A percentile compares a stretch with the other conserved stretches of the same genome.
Evolutionary conservation across 2,113 vertebrate species (phyloP).

Genomic region (Poicephalus gulielmi): DNA sequence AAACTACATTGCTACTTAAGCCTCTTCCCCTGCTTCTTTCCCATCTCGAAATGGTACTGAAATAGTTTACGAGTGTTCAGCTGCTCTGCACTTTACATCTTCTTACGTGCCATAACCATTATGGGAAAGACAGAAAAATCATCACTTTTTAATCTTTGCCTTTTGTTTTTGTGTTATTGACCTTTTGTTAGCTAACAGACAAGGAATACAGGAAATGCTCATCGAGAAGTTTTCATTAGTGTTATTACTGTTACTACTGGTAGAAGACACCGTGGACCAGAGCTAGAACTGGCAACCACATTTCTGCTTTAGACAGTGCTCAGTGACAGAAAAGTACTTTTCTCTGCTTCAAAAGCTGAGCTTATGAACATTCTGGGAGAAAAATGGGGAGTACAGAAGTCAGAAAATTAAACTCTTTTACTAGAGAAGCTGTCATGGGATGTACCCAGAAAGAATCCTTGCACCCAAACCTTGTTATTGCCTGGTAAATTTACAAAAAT

Average conservation of each 20-base stretch:
- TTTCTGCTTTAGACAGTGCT: neutral
- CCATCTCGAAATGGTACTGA: conserved; percentile 26
- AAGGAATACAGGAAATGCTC: rapidly evolving
- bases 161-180: conserved; percentile 17
- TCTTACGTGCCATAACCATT: neutral
- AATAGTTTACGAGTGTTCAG: conserved; percentile 45
- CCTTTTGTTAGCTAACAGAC: neutral
- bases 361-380: neutral
- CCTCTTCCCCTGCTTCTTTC: neutral
- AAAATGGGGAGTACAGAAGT: rapidly evolving
- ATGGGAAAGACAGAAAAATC: neutral
- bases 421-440: neutral
- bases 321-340: neutral
- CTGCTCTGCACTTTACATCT: conserved; percentile 15
- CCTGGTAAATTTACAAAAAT: rapidly evolving
- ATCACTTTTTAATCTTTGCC: neutral
- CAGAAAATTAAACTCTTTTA: neutral
- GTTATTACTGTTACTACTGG: neutral
- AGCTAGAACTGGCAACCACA: neutral
- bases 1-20: neutral
- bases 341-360: neutral
- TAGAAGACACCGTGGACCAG: neutral
- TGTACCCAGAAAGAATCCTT: neutral
- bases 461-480: neutral
- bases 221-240: neutral